Evolutionary conservation across 2,797 vertebrate genomes (phyloP).

Genomic region (Danionella dracula): DNA sequence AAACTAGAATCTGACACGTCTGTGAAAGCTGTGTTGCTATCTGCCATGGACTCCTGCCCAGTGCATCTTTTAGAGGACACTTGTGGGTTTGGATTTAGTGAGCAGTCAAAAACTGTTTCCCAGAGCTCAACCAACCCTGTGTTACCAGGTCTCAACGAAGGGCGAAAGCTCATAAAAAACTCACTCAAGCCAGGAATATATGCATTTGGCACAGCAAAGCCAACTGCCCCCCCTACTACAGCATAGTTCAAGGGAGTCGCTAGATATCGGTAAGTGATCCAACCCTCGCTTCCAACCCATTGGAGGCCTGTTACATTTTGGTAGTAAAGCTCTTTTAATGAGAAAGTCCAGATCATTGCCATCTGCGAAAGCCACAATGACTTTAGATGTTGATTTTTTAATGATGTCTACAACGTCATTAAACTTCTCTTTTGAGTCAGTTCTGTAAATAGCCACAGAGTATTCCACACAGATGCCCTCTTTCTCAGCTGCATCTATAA

Average conservation of each 20-base stretch:
- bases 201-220: conserved; percentile 67
- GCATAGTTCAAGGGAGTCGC: conserved; percentile 60
- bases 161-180: conserved; percentile 59
- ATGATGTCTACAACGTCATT: conserved; percentile 68
- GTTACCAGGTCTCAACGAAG: conserved; percentile 60
- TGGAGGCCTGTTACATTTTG: conserved; percentile 71
- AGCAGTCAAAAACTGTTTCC: conserved; percentile 67
- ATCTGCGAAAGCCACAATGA: conserved; percentile 73
- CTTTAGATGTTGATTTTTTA: conserved; percentile 69
- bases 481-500: conserved; percentile 61
- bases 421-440: conserved; percentile 65
- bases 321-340: conserved; percentile 64
- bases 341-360: conserved; percentile 70
- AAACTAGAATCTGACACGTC: conserved; percentile 71
- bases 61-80: conserved; percentile 49
- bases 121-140: conserved; percentile 69
- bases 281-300: conserved; percentile 77
- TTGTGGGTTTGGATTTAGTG: conserved; percentile 37
- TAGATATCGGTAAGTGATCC: conserved; percentile 71
- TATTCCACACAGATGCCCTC: conserved; percentile 73
- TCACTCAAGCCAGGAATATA: conserved; percentile 67
- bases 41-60: conserved; percentile 61
- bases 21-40: conserved; percentile 60
- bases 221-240: conserved; percentile 68
- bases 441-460: conserved; percentile 72